Evolutionary conservation across 2,888 invertebrate species (phyloP).

Genomic region (Apomyelois bistriatella): DNA sequence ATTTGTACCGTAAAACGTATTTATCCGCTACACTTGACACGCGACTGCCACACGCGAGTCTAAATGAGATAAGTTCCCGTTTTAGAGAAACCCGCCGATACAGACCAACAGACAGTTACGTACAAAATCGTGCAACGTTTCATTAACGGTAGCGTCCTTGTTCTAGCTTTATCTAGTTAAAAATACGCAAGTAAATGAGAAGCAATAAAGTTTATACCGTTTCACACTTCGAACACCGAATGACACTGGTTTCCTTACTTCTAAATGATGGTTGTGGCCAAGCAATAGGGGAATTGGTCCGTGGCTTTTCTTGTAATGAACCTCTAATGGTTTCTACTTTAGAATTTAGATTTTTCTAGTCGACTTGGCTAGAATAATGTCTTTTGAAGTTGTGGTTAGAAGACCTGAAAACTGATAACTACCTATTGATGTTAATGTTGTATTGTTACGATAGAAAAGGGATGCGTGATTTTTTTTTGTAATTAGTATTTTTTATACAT

Average conservation of each 20-base stretch:
- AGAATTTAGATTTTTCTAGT: constrained; percentile 1
- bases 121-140: constrained; percentile 28
- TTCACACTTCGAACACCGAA: constrained; percentile 5
- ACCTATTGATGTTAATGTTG: not conserved
- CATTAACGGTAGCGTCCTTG: constrained; percentile 27
- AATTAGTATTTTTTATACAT: no score
- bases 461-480: no score
- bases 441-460: not conserved
- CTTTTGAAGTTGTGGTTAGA: constrained; percentile 3
- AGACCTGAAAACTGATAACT: not conserved
- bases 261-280: constrained; percentile 6
- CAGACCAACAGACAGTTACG: constrained; percentile 26
- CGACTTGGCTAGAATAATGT: not conserved
- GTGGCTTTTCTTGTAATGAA: constrained; percentile 9
- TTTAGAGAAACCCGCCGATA: constrained; percentile 28
- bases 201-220: constrained; percentile 14
- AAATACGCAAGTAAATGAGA: constrained; percentile 10
- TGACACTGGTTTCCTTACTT: constrained; percentile 6
- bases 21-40: constrained; percentile 44
- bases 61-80: constrained; percentile 34
- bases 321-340: constrained; percentile 8
- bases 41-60: constrained; percentile 40
- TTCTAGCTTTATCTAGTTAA: constrained; percentile 7
- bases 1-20: constrained; percentile 41
- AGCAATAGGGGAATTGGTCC: constrained; percentile 2